phyloP scores from a whole-genome alignment of 2,797 vertebrate genomes.

The Enteromius radiatus region DNA sequence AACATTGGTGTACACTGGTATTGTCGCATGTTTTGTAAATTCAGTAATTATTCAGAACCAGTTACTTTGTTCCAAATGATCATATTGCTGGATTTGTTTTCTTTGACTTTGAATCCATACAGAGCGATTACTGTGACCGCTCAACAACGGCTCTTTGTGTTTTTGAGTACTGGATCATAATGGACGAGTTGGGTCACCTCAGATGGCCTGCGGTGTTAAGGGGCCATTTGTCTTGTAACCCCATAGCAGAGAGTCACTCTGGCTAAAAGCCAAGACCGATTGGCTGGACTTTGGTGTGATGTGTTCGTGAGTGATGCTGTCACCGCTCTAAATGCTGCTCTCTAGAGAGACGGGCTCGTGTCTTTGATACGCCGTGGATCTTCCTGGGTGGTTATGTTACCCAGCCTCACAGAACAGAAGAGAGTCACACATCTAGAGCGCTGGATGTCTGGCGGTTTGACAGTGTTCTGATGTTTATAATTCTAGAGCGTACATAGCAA shows the following conservation, averaged over 20 bases:
- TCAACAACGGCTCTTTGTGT: conserved; percentile 36
- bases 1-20: background rate
- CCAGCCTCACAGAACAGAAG: background rate
- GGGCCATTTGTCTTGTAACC: conserved; percentile 69
- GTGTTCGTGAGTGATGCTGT: conserved; percentile 36
- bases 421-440: background rate
- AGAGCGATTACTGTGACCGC: conserved; percentile 3
- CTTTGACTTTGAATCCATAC: conserved; percentile 18
- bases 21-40: background rate
- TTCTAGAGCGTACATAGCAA: background rate
- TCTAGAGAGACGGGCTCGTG: conserved; percentile 28
- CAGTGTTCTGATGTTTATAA: conserved; percentile 3
- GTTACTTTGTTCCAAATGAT: background rate
- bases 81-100: conserved; percentile 19
- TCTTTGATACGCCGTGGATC: conserved; percentile 1
- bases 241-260: conserved; percentile 64
- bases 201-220: conserved; percentile 66
- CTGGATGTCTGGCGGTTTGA: conserved; percentile 23
- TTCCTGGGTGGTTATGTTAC: background rate
- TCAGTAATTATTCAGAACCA: background rate
- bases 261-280: conserved; percentile 68
- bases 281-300: conserved; percentile 45
- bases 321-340: background rate
- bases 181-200: conserved; percentile 66
- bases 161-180: conserved; percentile 63